Base-by-base conservation (phyloP, 2,888 invertebrate genomes). In the Spicauda simplicius region DNA sequence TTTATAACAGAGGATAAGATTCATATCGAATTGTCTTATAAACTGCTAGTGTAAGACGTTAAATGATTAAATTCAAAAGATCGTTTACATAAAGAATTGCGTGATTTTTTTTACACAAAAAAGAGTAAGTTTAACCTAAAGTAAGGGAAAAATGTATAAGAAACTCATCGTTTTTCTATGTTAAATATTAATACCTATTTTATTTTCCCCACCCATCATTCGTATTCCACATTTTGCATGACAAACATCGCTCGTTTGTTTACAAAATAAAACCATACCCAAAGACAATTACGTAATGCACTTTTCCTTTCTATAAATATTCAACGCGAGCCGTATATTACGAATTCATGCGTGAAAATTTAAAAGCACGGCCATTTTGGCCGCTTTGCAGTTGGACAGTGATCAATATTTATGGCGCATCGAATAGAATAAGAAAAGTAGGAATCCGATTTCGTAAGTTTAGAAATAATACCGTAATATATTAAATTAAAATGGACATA, bases 361-460 rank as follows among this genome's bases (percentile, higher is more conserved):
- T 81, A 80, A 84, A 83, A 80, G 73, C 73, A 76, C 74, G 63
- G 72, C 69, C 72, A 50, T 55, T 55, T 56, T 66, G 53, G 60
- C 48, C 55, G 48, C 60, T 60, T 50, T 61, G 55, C 66, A 71
- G 69, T 70, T 69, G 75, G 86, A 88, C 86, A 81, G 75, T 89
- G 80, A 90, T 88, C 82, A 76, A 70, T 81, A 91, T 90, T 90
- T 90, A 91, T 85, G 73, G 81, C 78, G 78, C 80, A 83, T 85
- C 80, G 77, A 80, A 73, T 73, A 75, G 80, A 80, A 80, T 80
- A 80, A 81, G 81, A 85, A 84, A 84, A 55, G 45, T 79, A 83
- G 81, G 81, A 83, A 84, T 83, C 78, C 73, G 78, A 75, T 80
- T 83, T 80, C 80, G 74, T 78, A 77, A 83, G 80, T 83, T 78